These are phyloP conservation scores for Sebastes umbrosus DNA, from an alignment of 2,797 vertebrate genomes.

Conservation along the genomic window DNA sequence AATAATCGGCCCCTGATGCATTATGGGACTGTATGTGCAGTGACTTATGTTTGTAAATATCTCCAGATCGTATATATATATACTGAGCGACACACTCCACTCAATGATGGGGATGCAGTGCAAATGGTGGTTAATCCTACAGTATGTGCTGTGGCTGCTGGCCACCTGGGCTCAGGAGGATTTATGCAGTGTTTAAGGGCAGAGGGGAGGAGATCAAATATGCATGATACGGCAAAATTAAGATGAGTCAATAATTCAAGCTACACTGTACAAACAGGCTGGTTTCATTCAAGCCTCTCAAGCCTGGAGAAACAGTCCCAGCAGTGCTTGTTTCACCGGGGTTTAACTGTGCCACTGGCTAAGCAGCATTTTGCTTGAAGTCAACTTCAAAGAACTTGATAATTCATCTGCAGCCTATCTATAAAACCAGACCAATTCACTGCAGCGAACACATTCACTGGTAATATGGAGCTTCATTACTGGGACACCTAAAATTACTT, in stretches of 20 bases:
- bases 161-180: constrained; percentile 63
- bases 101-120: constrained; percentile 35
- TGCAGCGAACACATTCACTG: too few species aligned
- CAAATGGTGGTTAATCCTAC: constrained; percentile 61
- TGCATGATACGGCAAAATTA: constrained; percentile 63
- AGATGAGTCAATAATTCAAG: constrained; percentile 42
- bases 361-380: neutral
- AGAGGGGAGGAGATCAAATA: constrained; percentile 62
- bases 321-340: neutral
- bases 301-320: neutral
- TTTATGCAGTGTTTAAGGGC: constrained; percentile 42
- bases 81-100: constrained; percentile 21
- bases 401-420: neutral
- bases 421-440: neutral
- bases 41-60: constrained; percentile 42
- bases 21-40: constrained; percentile 22
- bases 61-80: constrained; percentile 16
- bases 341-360: neutral
- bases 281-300: neutral
- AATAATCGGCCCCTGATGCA: constrained; percentile 14
- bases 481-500: neutral
- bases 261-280: constrained; percentile 17
- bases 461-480: neutral
- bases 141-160: constrained; percentile 51
- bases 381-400: neutral